phyloP scores from a whole-genome alignment of 2,888 invertebrate genomes.

The Acrobeloides nanus region DNA sequence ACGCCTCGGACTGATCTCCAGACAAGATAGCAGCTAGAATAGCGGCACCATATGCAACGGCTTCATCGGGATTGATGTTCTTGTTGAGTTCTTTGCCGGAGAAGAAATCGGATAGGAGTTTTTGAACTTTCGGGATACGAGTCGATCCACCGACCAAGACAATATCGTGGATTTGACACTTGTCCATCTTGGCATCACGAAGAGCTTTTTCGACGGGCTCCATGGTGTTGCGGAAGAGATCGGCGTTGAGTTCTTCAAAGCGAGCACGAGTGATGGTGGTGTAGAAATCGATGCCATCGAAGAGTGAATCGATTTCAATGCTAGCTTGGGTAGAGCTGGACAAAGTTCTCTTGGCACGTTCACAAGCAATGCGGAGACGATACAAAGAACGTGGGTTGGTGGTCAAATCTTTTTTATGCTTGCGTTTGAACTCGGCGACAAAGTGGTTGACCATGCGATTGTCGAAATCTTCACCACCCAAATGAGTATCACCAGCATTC shows the following conservation, averaged over 20 bases:
- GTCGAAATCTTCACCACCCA: slow-evolving; percentile 60
- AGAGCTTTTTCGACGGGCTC: slow-evolving; percentile 92
- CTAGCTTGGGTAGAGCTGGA: slow-evolving; percentile 56
- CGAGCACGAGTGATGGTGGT: slow-evolving; percentile 86
- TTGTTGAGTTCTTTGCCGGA: slow-evolving; percentile 71
- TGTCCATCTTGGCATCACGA: slow-evolving; percentile 30
- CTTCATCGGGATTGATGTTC: slow-evolving; percentile 85
- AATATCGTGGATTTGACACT: slow-evolving; percentile 63
- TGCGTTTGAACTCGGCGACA: slow-evolving; percentile 56
- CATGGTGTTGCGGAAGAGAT: slow-evolving; percentile 26
- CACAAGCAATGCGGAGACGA: slow-evolving; percentile 80
- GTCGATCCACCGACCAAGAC: slow-evolving; percentile 79
- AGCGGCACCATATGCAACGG: slow-evolving; percentile 94
- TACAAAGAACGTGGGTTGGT: slow-evolving; percentile 79
- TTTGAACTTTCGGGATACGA: slow-evolving; percentile 66
- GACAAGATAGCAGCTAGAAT: slow-evolving; percentile 71
- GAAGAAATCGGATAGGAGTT: slow-evolving; percentile 74
- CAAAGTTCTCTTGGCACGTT: slow-evolving; percentile 64
- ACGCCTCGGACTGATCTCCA: slow-evolving; percentile 58
- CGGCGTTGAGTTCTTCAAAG: slow-evolving; percentile 67
- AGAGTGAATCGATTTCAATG: slow-evolving; percentile 88
- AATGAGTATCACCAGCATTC: slow-evolving; percentile 34
- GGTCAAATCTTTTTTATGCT: slow-evolving; percentile 75
- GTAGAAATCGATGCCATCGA: slow-evolving; percentile 89
- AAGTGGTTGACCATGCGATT: slow-evolving; percentile 55